These are phyloP conservation scores for Drymodes brunneopygia DNA, from an alignment of 2,113 vertebrate genomes.

Conservation along the genomic window DNA sequence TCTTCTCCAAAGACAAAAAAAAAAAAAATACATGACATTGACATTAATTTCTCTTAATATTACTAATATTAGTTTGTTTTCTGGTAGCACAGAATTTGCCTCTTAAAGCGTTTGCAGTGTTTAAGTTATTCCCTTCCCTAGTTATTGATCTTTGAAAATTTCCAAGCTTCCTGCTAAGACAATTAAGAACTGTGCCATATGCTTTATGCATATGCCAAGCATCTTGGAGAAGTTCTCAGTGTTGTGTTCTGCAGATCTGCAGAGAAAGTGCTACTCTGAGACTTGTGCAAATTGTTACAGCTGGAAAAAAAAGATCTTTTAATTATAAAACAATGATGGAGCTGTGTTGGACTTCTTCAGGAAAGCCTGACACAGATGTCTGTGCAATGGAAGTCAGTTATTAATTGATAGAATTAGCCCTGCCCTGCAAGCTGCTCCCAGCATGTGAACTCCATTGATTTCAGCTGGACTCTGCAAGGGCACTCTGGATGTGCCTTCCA, in stretches of 20 bases:
- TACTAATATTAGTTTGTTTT: not conserved
- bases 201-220: slow-evolving; percentile 18
- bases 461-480: not conserved
- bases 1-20: not conserved
- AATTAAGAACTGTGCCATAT: slow-evolving; percentile 21
- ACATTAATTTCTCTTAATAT: not conserved
- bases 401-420: not conserved
- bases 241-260: not conserved
- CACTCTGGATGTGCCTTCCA: not conserved
- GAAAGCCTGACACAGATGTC: slow-evolving; percentile 6
- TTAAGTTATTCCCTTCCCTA: not conserved
- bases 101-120: not conserved
- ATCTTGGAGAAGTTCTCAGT: not conserved
- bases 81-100: not conserved
- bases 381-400: not conserved
- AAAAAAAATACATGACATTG: not conserved
- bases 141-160: slow-evolving; percentile 10
- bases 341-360: not conserved
- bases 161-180: not conserved
- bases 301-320: not conserved
- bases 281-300: not conserved
- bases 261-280: not conserved
- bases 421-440: not conserved
- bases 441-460: not conserved
- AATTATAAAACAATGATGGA: not conserved